A percentile compares a stretch with the other conserved stretches of the same genome.
Conservation (phyloP, 2,113 vertebrate genomes). For the Nothoprocta pentlandii region DNA sequence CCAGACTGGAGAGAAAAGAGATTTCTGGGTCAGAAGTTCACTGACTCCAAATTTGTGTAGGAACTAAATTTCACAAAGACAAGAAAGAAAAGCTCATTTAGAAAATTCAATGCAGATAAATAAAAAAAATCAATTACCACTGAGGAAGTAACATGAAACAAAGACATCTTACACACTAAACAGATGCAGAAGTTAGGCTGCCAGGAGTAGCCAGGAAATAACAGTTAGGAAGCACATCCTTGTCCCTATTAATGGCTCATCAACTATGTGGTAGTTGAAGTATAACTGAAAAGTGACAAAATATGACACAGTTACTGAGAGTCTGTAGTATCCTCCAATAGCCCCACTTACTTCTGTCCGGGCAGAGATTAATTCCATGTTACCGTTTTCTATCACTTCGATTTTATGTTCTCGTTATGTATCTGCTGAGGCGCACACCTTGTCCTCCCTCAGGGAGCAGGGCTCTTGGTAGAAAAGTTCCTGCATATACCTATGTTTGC, state of each 20-base stretch:
- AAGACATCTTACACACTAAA: not conserved
- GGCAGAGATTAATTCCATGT: not conserved
- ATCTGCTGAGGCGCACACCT: not conserved
- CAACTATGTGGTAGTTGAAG: not conserved
- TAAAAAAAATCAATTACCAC: not conserved
- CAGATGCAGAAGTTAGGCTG: not conserved
- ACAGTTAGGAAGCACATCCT: not conserved
- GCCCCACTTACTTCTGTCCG: not conserved
- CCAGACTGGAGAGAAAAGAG: slow-evolving; percentile 5
- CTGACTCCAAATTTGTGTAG: not conserved
- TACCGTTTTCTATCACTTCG: not conserved
- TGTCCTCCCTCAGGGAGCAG: not conserved
- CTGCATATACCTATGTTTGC: not conserved
- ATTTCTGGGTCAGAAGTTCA: not conserved
- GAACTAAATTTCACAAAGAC: not conserved
- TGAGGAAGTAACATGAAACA: not conserved
- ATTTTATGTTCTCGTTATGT: not conserved
- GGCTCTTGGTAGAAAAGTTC: not conserved
- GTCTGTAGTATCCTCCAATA: not conserved
- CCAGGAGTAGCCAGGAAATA: not conserved
- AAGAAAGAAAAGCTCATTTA: not conserved
- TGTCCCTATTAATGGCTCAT: not conserved
- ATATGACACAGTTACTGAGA: not conserved
- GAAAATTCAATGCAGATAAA: not conserved
- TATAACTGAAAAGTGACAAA: slow-evolving; percentile 6